phyloP scores from a whole-genome alignment of 2,113 vertebrate genomes.

The Eubucco bourcierii region DNA sequence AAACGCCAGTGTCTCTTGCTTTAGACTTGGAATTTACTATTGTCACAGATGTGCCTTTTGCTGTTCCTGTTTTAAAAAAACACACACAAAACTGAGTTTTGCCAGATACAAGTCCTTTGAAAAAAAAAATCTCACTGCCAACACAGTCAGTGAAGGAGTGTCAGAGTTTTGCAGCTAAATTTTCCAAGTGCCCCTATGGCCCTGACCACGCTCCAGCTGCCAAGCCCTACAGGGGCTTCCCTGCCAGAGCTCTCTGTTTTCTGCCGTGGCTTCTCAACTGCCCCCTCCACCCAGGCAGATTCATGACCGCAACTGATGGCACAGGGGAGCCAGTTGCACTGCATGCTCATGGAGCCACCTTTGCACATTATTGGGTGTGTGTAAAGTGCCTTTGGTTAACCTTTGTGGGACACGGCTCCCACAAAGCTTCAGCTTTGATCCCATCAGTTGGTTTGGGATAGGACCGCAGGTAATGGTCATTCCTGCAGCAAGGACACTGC shows the following conservation, averaged over 20 bases:
- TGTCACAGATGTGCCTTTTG: constrained; percentile 9
- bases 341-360: rapidly evolving
- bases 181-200: rapidly evolving
- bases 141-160: rapidly evolving
- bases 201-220: rapidly evolving
- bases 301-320: not conserved
- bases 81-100: not conserved
- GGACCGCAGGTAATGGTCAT: not conserved
- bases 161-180: not conserved
- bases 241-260: rapidly evolving
- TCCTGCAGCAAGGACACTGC: not conserved
- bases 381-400: not conserved
- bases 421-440: not conserved
- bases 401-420: not conserved
- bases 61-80: not conserved
- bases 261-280: rapidly evolving
- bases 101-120: not conserved
- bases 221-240: not conserved
- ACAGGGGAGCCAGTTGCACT: not conserved
- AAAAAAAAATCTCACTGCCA: not conserved
- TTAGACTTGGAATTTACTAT: not conserved
- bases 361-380: rapidly evolving
- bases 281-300: not conserved
- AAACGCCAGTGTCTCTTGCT: not conserved
- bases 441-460: not conserved